A percentile compares a stretch with the other conserved stretches of the same genome.
phyloP scores from a whole-genome alignment of 1,140 invertebrate species.

The Drosophila bipectinata region DNA sequence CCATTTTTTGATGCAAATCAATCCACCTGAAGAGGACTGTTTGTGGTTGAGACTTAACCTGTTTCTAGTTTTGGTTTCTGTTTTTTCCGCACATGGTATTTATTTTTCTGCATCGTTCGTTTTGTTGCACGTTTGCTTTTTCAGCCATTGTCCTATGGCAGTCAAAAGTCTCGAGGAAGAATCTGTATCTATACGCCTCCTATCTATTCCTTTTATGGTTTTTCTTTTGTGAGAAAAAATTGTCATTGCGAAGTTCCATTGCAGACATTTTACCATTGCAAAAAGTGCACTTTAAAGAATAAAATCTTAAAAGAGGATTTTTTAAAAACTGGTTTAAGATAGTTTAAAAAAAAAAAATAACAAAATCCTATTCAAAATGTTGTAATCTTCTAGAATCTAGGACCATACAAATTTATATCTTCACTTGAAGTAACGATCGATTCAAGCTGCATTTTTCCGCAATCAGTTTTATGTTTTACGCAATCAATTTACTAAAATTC shows the following conservation, averaged over 20 bases:
- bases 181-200: too few species aligned
- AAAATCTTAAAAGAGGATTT: too few species aligned
- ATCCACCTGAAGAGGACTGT: background rate
- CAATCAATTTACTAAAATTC: slow-evolving; percentile 28
- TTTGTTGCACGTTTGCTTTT: slow-evolving; percentile 3
- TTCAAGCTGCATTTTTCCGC: background rate
- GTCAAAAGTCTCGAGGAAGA: background rate
- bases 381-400: too few species aligned
- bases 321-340: too few species aligned
- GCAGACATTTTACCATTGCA: background rate
- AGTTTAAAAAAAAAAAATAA: too few species aligned
- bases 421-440: background rate
- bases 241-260: too few species aligned
- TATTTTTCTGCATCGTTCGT: slow-evolving; percentile 32
- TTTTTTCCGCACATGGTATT: slow-evolving; percentile 9
- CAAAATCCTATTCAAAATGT: too few species aligned
- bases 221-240: too few species aligned
- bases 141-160: slow-evolving; percentile 9
- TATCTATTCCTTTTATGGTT: too few species aligned
- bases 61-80: slow-evolving; percentile 1
- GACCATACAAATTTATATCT: background rate
- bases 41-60: background rate
- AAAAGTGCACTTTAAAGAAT: slow-evolving; percentile 1
- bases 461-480: slow-evolving; percentile 7
- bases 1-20: slow-evolving; percentile 7